Base-by-base conservation (phyloP, 2,113 vertebrate genomes). In the Struthidea cinerea region DNA sequence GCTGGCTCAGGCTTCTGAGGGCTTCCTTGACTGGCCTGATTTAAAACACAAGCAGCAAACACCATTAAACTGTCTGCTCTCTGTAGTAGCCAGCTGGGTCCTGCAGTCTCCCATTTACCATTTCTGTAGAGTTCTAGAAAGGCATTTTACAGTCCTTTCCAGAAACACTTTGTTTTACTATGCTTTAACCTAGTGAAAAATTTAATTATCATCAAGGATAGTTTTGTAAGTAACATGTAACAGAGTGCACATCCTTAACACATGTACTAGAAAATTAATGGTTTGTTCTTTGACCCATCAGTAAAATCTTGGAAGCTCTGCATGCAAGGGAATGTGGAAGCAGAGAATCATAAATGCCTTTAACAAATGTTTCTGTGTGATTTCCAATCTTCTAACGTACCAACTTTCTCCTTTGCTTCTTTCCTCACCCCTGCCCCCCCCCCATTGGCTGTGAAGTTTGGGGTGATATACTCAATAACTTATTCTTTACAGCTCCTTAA, bases 261-360 rank as follows among this genome's bases (percentile, higher is more conserved):
- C 26, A 70, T 8, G 4, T 46, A 41, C 32, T 56, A 24, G 88
- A 61, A 79, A 92, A 94, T 65, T 60, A 88, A 90, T 53, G 46
- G 28, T 39, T 85, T 69, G 20, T 85, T 82, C 88, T 85, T 78
- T 91, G 90, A 79, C 61, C 61, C 1, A 0, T 76, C 57, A 83
- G 37, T 91, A 85, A 96, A 91, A 69, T 53, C 53, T 69, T 76
- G 87, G 57, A 84, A 80, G 44, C 59, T 59, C 28, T 91, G 61
- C 7, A 1, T 71, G 2, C 10, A 7, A 59, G 61, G 33, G 52
- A 84, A 41, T 68, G 23, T 79, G 74, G 33, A 91, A 82, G 53
- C 44, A 67, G 77, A 71, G 75, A 82, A 50, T 17, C 9, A 13
- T 9, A 30, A 63, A 68, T 68, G 71, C 21, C 44, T 32, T 85